Conservation (phyloP, 2,113 vertebrate genomes). For the Azemiops feae region DNA sequence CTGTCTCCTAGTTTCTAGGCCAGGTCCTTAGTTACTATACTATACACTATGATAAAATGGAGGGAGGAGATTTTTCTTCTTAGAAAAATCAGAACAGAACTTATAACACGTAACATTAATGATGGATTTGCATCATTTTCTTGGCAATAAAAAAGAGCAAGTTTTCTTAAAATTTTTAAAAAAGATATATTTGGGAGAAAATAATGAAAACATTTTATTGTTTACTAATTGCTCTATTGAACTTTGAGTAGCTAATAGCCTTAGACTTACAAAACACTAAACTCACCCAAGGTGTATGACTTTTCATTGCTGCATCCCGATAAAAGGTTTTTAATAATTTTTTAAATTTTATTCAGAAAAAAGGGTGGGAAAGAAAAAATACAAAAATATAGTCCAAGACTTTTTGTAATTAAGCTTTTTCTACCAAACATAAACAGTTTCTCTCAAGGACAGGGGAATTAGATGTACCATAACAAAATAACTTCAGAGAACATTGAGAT, state of each 20-base stretch:
- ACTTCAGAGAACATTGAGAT: too few relatives aligned
- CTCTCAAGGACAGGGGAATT: too few relatives aligned
- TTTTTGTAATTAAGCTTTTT: too few relatives aligned
- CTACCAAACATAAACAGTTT: too few relatives aligned
- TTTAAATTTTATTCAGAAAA: too few relatives aligned
- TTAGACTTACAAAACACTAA: slow-evolving; percentile 14
- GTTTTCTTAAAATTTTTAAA: slow-evolving; percentile 41
- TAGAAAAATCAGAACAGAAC: slow-evolving; percentile 36
- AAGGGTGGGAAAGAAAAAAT: too few relatives aligned
- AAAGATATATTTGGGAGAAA: slow-evolving; percentile 47
- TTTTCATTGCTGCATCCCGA: slow-evolving; percentile 4
- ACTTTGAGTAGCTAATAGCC: slow-evolving; percentile 24
- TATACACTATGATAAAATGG: slow-evolving; percentile 49
- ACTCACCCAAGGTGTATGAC: neutral
- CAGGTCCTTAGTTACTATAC: too few relatives aligned
- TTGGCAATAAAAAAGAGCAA: slow-evolving; percentile 44
- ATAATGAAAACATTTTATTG: slow-evolving; percentile 25
- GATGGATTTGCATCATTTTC: slow-evolving; percentile 45
- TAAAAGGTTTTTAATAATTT: neutral
- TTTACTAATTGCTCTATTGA: slow-evolving; percentile 10
- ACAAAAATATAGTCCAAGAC: too few relatives aligned
- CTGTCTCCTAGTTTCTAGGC: too few relatives aligned
- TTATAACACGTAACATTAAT: slow-evolving; percentile 59
- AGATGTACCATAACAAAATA: too few relatives aligned
- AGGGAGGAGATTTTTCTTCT: slow-evolving; percentile 27